A percentile compares a stretch with the other conserved stretches of the same genome.
These are phyloP conservation scores for Temnothorax ravouxi DNA, from an alignment of 2,888 invertebrate species.

Conservation along the genomic window DNA sequence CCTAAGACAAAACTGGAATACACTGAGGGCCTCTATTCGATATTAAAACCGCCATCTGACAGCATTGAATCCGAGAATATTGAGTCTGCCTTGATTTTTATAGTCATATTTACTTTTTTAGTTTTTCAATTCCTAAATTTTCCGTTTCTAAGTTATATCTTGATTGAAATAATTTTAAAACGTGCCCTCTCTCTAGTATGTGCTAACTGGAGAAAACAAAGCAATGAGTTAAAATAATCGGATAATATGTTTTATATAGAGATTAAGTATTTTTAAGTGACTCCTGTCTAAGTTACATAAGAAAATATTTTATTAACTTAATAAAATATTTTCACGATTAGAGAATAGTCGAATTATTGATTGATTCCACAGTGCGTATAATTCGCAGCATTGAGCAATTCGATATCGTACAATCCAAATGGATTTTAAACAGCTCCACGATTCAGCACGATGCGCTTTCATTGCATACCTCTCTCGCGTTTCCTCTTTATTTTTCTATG, in stretches of 20 bases:
- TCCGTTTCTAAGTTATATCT: background rate
- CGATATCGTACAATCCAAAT: conserved; percentile 25
- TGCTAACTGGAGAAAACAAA: background rate
- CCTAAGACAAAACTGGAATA: conserved; percentile 10
- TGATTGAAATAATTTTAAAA: background rate
- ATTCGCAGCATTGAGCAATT: conserved; percentile 20
- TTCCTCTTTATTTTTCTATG: conserved; percentile 38
- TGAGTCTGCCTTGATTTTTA: background rate
- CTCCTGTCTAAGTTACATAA: too few relatives aligned
- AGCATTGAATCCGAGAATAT: background rate
- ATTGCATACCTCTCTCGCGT: background rate
- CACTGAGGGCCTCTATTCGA: background rate
- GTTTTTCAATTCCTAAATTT: background rate
- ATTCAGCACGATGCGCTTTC: background rate
- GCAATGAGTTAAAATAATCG: background rate
- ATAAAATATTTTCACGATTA: conserved; percentile 4
- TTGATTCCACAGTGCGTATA: background rate
- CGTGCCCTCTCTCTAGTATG: background rate
- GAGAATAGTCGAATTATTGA: background rate
- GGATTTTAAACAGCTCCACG: conserved; percentile 34
- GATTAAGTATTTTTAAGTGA: background rate
- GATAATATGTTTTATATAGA: background rate
- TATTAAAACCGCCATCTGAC: background rate
- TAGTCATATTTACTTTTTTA: background rate
- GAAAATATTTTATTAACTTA: background rate